Evolutionary conservation across 2,888 invertebrate species (phyloP).

Genomic region (Lutraria lutraria): DNA sequence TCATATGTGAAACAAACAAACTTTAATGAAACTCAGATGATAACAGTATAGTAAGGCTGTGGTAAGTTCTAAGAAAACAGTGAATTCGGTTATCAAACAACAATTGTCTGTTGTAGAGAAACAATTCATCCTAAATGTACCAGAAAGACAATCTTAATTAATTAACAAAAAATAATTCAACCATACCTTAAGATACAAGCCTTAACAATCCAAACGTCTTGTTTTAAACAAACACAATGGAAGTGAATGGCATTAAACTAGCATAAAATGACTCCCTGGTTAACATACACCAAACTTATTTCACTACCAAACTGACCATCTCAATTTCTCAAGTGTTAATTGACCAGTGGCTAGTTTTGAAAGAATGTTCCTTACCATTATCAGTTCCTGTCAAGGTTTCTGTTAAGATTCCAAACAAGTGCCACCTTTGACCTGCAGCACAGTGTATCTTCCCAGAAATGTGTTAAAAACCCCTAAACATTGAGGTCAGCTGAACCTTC

Average conservation of each 20-base stretch:
- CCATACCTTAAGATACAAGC: neutral
- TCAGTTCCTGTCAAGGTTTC: constrained; percentile 45
- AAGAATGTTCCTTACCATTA: constrained; percentile 30
- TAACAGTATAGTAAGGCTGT: neutral
- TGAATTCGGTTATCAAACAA: neutral
- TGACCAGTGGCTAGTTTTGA: constrained; percentile 31
- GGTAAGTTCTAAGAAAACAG: neutral
- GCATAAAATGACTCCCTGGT: constrained; percentile 5
- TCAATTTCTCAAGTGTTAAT: constrained; percentile 26
- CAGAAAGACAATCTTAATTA: neutral
- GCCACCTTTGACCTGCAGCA: constrained; percentile 37
- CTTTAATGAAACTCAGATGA: neutral
- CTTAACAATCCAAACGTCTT: neutral
- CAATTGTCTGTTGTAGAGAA: neutral
- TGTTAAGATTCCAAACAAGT: constrained; percentile 47
- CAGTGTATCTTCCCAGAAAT: constrained; percentile 21
- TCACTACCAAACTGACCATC: constrained; percentile 15
- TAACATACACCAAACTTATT: neutral
- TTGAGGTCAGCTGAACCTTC: neutral
- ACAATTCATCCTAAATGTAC: constrained; percentile 13
- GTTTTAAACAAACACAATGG: neutral
- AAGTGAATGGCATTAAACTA: neutral
- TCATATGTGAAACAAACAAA: neutral
- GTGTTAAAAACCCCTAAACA: constrained; percentile 33
- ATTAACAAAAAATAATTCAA: neutral